A percentile compares a stretch with the other conserved stretches of the same genome.
These are phyloP conservation scores for Rhinella marina DNA, from an alignment of 2,797 vertebrate genomes.

Conservation along the genomic window DNA sequence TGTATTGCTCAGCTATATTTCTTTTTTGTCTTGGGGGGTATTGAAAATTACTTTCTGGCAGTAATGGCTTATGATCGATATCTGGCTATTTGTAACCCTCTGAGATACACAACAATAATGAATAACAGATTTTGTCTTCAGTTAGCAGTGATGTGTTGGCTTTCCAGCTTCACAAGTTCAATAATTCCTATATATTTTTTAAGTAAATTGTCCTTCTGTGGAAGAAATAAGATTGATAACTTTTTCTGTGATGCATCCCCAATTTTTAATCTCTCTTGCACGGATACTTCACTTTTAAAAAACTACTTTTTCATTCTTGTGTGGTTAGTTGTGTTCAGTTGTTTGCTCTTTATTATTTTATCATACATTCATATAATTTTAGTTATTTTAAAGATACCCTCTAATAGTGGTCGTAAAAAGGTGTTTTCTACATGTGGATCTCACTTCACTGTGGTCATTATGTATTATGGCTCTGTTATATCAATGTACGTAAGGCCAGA, in stretches of 20 bases:
- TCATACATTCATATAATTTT: slow-evolving; percentile 48
- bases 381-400: slow-evolving; percentile 16
- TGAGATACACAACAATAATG: slow-evolving; percentile 54
- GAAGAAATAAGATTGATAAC: slow-evolving; percentile 27
- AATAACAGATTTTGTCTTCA: slow-evolving; percentile 12
- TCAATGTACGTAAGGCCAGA: slow-evolving; percentile 42
- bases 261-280: slow-evolving; percentile 47
- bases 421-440: slow-evolving; percentile 53
- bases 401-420: slow-evolving; percentile 24
- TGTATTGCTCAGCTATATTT: slow-evolving; percentile 55
- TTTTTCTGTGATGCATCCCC: slow-evolving; percentile 57
- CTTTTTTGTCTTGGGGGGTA: slow-evolving; percentile 23
- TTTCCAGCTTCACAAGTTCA: not conserved
- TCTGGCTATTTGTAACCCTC: slow-evolving; percentile 55
- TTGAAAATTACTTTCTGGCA: slow-evolving; percentile 45
- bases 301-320: slow-evolving; percentile 2
- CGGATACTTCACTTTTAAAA: not conserved
- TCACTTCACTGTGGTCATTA: slow-evolving; percentile 38
- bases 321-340: not conserved
- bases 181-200: slow-evolving; percentile 33
- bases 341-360: slow-evolving; percentile 30
- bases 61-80: slow-evolving; percentile 59
- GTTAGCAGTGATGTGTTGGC: slow-evolving; percentile 17
- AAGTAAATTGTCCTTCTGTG: slow-evolving; percentile 45
- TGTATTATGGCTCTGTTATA: slow-evolving; percentile 44